These are phyloP conservation scores for Eira barbara DNA, from an alignment of 2,113 vertebrate species.

Conservation along the genomic window DNA sequence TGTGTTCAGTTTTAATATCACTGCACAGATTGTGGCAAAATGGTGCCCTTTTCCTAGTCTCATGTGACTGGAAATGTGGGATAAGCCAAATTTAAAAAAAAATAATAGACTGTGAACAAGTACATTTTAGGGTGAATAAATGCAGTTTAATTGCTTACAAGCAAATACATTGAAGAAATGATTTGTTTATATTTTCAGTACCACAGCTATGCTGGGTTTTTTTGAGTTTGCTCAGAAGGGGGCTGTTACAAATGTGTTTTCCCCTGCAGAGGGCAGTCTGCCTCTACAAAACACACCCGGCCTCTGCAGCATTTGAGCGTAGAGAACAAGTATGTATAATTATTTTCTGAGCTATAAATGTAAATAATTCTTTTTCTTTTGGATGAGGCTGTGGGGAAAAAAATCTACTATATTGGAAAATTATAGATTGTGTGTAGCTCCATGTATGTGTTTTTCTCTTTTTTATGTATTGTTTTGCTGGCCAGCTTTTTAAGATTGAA, in stretches of 20 bases:
- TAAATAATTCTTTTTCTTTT: slow-evolving; percentile 79
- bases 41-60: background rate
- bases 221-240: background rate
- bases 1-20: background rate
- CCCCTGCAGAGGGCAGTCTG: slow-evolving; percentile 86
- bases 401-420: slow-evolving; percentile 70
- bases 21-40: background rate
- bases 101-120: background rate
- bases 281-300: slow-evolving; percentile 73
- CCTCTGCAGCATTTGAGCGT: background rate
- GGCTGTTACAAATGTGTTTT: background rate
- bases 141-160: slow-evolving; percentile 29
- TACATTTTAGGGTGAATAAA: background rate
- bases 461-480: slow-evolving; percentile 65
- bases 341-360: slow-evolving; percentile 82
- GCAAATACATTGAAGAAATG: slow-evolving; percentile 32
- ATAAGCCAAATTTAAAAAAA: background rate
- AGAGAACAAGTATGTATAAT: slow-evolving; percentile 71
- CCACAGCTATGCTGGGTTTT: background rate
- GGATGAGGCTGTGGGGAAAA: slow-evolving; percentile 62
- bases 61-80: background rate
- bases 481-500: slow-evolving; percentile 62
- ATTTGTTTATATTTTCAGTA: slow-evolving; percentile 60
- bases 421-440: slow-evolving; percentile 42
- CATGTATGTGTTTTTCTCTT: background rate